Percentiles rank a stretch among this genome's conserved stretches.
These are phyloP conservation scores for Neomonachus schauinslandi DNA, from an alignment of 2,113 vertebrate species.

Conservation along the genomic window DNA sequence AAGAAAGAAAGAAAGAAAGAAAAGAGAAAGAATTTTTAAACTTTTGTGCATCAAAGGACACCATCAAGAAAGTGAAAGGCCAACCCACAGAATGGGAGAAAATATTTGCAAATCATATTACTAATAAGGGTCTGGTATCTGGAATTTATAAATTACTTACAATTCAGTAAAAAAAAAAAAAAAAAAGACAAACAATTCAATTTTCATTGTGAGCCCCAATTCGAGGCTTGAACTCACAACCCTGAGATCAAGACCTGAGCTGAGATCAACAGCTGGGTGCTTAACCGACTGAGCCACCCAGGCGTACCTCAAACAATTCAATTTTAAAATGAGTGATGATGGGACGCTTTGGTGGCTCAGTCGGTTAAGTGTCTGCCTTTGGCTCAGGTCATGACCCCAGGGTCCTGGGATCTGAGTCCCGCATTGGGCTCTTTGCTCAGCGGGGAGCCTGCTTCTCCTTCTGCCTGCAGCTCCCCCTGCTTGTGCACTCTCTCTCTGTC, in stretches of 20 bases:
- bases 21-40: not conserved
- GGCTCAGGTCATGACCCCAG: not conserved
- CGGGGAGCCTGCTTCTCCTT: not conserved
- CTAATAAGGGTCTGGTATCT: not conserved
- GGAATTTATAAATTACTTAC: not conserved
- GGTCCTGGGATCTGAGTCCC: not conserved
- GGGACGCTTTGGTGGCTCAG: not conserved
- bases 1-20: too few relatives aligned
- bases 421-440: not conserved
- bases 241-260: not conserved
- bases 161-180: not conserved
- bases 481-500: not conserved
- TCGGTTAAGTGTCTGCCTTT: not conserved
- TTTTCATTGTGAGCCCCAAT: not conserved
- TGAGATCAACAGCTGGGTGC: not conserved
- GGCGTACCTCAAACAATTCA: not conserved
- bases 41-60: not conserved
- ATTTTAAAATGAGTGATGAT: not conserved
- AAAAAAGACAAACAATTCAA: not conserved
- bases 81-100: not conserved
- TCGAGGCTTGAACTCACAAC: not conserved
- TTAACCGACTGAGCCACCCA: not conserved
- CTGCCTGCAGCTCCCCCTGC: not conserved
- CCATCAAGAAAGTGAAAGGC: not conserved
- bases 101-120: not conserved